phyloP scores from a whole-genome alignment of 2,888 invertebrate genomes.

The Drosophila vallismaia region DNA sequence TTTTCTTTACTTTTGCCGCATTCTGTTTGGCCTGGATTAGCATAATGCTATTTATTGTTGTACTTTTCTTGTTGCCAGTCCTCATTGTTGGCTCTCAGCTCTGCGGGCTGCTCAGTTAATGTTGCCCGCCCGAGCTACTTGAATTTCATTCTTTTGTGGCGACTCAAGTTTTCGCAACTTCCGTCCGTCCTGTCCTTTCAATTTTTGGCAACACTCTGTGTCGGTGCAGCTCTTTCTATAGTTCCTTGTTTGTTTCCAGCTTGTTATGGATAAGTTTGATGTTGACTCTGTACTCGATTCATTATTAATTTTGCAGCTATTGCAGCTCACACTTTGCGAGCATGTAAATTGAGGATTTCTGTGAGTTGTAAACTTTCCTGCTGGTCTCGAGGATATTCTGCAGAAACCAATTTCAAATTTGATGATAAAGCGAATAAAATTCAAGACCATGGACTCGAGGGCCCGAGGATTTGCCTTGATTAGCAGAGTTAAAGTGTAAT shows the following conservation, averaged over 20 bases:
- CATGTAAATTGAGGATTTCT: conserved; percentile 62
- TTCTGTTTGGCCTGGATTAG: conserved; percentile 79
- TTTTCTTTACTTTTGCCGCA: conserved; percentile 73
- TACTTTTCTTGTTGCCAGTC: conserved; percentile 60
- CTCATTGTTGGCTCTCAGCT: conserved; percentile 33
- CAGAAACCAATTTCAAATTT: conserved; percentile 30
- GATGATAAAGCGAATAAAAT: conserved; percentile 8
- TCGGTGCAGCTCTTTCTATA: conserved; percentile 12
- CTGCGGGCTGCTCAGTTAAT: conserved; percentile 57
- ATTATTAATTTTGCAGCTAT: conserved; percentile 66
- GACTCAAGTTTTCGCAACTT: conserved; percentile 53
- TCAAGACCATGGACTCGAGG: conserved; percentile 6
- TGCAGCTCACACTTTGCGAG: conserved; percentile 71
- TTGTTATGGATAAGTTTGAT: conserved; percentile 58
- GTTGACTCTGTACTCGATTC: conserved; percentile 65
- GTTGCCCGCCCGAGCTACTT: conserved; percentile 63
- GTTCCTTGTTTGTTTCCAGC: conserved; percentile 25
- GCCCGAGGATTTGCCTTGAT: not conserved
- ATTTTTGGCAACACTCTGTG: conserved; percentile 23
- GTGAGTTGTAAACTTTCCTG: conserved; percentile 13
- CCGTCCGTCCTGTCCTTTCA: conserved; percentile 19
- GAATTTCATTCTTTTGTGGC: conserved; percentile 61
- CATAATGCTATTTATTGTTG: conserved; percentile 80
- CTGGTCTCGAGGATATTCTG: conserved; percentile 13
- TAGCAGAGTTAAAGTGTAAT: not conserved